Evolutionary conservation across 2,113 vertebrate genomes (phyloP), one percentile per base, ranked within the genome.

Genomic region (Saimiri boliviensis): DNA sequence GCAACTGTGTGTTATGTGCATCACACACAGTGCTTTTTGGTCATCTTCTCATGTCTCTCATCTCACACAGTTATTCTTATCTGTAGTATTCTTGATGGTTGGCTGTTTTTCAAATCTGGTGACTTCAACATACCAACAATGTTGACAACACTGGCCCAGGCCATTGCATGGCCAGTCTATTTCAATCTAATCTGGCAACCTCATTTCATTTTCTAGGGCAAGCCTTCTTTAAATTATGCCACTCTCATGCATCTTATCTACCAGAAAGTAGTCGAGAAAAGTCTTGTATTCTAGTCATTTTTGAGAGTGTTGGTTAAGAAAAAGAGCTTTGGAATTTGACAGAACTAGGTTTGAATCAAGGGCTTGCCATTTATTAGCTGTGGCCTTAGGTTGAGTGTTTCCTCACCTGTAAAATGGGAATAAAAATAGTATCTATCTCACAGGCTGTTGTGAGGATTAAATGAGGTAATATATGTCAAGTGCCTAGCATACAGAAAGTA

Each of bases 291-390:
- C 91, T 54, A 47, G 17, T 95, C 40, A 88, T 91, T 96, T 84
- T 76, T 47, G 82, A 93, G 42, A 17, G 2, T 70, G 1, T 35
- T 89, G 4, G 0, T 37, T 86, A 94, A 94, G 45, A 94, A 83
- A 30, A 87, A 92, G 71, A 92, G 14, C 40, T 90, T 94, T 92
- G 76, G 21, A 80, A 83, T 83, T 92, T 92, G 32, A 19, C 21
- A 88, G 42, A 88, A 20, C 58, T 88, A 76, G 20, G 40, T 60
- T 86, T 93, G n/a, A 88, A 88, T 45, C 30, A 94, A 92, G 71
- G 4, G 27, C 73, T 91, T 91, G 37, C 20, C 42, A 82, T 52
- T 91, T 95, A 49, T 32, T 54, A 77, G 23, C 52, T 90, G 8
- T 83, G 42, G 35, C 32, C 14, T 86, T 66, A 87, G 63, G 47